Conservation (phyloP, 2,797 vertebrate genomes). For the Aselliscus stoliczkanus region DNA sequence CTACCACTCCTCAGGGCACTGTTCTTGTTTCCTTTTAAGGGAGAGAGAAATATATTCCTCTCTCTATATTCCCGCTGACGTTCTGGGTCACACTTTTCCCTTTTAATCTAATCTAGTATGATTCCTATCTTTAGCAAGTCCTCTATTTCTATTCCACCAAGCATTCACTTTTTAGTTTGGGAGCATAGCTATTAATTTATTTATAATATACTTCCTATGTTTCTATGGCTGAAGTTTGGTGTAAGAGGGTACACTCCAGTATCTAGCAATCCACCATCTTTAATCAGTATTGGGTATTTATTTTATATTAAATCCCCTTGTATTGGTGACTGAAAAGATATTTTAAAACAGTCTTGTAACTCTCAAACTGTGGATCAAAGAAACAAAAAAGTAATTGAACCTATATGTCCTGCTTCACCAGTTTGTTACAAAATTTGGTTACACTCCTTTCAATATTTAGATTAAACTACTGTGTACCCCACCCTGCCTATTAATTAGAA, state of each 20-base stretch:
- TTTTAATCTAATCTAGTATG: not conserved
- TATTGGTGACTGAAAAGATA: not conserved
- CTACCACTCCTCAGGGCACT: not conserved
- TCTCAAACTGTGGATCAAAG: conserved; percentile 42
- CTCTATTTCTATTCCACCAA: not conserved
- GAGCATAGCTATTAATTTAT: not conserved
- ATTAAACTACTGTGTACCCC: not conserved
- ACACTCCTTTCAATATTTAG: not conserved
- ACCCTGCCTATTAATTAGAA: not conserved
- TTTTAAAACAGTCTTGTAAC: conserved; percentile 8
- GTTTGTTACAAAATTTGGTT: conserved; percentile 43
- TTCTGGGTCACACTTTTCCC: not conserved
- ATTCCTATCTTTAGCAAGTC: not conserved
- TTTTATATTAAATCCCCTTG: not conserved
- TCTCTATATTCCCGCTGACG: not conserved
- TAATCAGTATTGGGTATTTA: not conserved
- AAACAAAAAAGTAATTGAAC: conserved; percentile 36
- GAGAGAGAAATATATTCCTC: not conserved
- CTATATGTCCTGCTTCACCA: conserved; percentile 30
- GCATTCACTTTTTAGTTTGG: not conserved
- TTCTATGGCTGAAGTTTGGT: not conserved
- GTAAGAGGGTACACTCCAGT: not conserved
- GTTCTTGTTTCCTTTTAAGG: not conserved
- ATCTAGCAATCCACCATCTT: not conserved
- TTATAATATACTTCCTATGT: not conserved